A percentile compares a stretch with the other conserved stretches of the same genome.
Conservation (phyloP, 2,888 invertebrate genomes). For the Escarpia spicata region DNA sequence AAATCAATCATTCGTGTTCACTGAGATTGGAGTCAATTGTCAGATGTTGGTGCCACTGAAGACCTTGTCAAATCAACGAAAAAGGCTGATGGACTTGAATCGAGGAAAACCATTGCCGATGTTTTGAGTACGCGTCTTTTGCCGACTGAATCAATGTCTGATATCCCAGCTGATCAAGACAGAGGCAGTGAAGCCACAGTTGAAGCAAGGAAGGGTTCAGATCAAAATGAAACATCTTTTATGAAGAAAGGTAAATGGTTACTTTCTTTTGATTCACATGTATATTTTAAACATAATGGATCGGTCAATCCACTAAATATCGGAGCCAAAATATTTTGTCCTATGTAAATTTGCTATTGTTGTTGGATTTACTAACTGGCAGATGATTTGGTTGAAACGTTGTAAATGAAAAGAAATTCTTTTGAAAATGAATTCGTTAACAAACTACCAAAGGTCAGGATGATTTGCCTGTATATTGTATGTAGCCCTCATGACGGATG, state of each 20-base stretch:
- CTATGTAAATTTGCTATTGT: neutral
- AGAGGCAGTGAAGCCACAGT: neutral
- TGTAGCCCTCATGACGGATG: too few species aligned
- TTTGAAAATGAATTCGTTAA: too few species aligned
- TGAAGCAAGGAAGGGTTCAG: neutral
- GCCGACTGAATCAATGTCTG: neutral
- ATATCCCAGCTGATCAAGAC: neutral
- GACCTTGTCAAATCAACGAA: neutral
- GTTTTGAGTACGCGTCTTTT: neutral
- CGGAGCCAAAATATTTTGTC: neutral
- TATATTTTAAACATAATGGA: neutral
- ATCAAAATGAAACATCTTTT: neutral
- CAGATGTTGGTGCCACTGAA: neutral
- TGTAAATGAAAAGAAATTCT: neutral
- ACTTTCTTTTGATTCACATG: neutral
- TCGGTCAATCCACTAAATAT: neutral
- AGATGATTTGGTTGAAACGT: neutral
- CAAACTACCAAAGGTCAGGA: too few species aligned
- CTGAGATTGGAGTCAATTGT: neutral
- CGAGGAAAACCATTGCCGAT: neutral
- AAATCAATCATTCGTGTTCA: neutral
- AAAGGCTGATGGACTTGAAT: neutral
- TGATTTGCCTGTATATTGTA: too few species aligned
- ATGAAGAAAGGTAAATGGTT: neutral
- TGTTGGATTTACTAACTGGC: neutral